A percentile compares a stretch with the other conserved stretches of the same genome.
phyloP scores from a whole-genome alignment of 2,797 vertebrate genomes.

The Carcharodon carcharias region DNA sequence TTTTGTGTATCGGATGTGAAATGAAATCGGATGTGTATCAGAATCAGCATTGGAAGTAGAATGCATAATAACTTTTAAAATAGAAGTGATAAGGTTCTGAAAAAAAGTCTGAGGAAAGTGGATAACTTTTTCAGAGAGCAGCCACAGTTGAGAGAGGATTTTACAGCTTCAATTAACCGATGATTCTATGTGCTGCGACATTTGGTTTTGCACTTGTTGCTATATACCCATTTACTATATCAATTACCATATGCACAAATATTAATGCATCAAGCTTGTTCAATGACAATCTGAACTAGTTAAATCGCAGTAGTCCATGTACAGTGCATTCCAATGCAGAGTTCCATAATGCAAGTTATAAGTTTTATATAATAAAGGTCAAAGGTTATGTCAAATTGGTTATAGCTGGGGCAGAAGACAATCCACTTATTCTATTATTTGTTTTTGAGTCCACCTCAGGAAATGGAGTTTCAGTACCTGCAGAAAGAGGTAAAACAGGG shows the following conservation, averaged over 20 bases:
- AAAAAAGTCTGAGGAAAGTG: not conserved
- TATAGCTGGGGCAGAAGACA: not conserved
- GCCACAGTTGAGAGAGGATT: not conserved
- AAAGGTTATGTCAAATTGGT: not conserved
- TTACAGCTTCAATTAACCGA: not conserved
- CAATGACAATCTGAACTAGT: not conserved
- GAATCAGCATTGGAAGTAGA: not conserved
- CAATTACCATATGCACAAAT: not conserved
- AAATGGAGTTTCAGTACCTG: not conserved
- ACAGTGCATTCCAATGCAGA: not conserved
- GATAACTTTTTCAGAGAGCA: not conserved
- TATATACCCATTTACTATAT: not conserved
- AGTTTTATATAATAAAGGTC: not conserved
- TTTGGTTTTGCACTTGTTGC: not conserved
- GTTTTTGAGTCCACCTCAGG: not conserved
- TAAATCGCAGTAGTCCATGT: not conserved
- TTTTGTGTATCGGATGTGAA: not conserved
- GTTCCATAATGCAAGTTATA: not conserved
- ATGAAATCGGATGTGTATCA: too few relatives aligned
- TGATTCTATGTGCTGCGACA: not conserved
- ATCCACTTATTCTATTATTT: not conserved
- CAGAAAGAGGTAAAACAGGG: not conserved
- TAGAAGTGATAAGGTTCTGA: not conserved
- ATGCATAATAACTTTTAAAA: not conserved
- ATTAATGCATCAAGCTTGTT: not conserved